Base-by-base conservation (phyloP, 2,113 vertebrate species). In the Sphyrna mokarran region DNA sequence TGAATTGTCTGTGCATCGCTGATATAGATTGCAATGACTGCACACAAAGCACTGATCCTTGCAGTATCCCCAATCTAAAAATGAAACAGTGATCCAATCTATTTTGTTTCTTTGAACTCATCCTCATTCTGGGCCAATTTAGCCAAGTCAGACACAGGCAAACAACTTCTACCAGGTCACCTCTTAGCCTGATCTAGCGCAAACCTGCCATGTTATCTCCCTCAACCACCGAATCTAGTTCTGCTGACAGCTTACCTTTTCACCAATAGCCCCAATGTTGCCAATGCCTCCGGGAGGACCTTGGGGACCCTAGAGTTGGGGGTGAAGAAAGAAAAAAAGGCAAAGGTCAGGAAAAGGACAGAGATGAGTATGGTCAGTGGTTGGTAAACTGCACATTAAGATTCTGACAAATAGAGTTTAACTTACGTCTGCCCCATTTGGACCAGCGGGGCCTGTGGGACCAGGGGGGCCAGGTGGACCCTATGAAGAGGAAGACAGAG, bases 381-480 rank as follows among this genome's bases (percentile, higher is more conserved):
- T 91, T 14, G 4, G 5, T 29, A 63, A 91, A 66, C 0, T 18
- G 33, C 20, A 5, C 7, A 66, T 18, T 91, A 11, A 91, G 37
- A n/a, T 5, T 18, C 40, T 33, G 5, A 6, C 11, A 91, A 91
- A 33, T 43, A 33, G 61, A 37, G 58, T 61, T 91, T 4, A 29
- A 40, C 93, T 95, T 63, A 95, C 99, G 0, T 99, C 99, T 1
- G 99, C 99, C 96, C 99, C 99, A 10, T 98, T 98, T 33, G 99
- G 96, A 96, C 99, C 99, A 0, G 98, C 99, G 13, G 99, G 99
- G 95, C 99, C 99, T 97, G 99, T 98, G 78, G 99, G 99, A 20
- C 99, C 99, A n/a, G 99, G 99, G 58, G 99, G 99, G 14, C 99
- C 99, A 29, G 99, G 99, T 0, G 99, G 99, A 85, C 99, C 99